phyloP scores from a whole-genome alignment of 2,113 vertebrate species.

The Notarius lentiginosus region DNA sequence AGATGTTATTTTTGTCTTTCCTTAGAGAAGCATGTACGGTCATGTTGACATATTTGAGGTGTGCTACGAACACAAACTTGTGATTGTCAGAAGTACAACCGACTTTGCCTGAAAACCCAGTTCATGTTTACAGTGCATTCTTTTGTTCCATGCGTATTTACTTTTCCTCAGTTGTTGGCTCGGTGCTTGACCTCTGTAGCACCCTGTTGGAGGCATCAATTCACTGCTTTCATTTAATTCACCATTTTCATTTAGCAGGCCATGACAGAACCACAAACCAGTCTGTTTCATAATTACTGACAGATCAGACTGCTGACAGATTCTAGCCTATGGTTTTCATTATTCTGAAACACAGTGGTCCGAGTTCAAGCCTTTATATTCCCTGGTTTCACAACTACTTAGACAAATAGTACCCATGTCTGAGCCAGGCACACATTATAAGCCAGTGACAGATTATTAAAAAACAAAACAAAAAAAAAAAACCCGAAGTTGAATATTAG shows the following conservation, averaged over 20 bases:
- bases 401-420: neutral
- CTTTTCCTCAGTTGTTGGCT: neutral
- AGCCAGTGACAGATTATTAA: neutral
- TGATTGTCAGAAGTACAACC: conserved; percentile 7
- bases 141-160: neutral
- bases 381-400: neutral
- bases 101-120: conserved; percentile 21
- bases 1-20: neutral
- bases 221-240: neutral
- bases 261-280: neutral
- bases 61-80: neutral
- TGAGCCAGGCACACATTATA: neutral
- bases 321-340: neutral
- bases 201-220: conserved; percentile 17
- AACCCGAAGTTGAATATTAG: neutral
- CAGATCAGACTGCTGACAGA: neutral
- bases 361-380: neutral
- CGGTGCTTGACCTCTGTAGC: neutral
- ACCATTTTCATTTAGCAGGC: neutral
- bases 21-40: neutral
- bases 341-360: neutral
- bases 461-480: neutral
- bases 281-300: neutral
- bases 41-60: neutral
- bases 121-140: conserved; percentile 9